Evolutionary conservation across 2,797 vertebrate genomes (phyloP).

Genomic region (Triplophysa yarkandensis): DNA sequence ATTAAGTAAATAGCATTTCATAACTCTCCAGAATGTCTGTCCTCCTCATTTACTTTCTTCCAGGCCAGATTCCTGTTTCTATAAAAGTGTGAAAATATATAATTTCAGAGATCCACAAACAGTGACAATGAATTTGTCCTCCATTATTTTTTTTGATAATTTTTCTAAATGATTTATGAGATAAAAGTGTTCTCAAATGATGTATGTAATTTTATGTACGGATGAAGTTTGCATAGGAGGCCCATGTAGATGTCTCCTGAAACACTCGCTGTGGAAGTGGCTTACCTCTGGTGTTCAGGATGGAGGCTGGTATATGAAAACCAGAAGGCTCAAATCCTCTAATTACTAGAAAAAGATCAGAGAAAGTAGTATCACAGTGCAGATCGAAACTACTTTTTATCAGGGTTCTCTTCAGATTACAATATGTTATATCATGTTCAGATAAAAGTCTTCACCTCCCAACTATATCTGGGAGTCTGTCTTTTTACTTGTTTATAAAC

Average conservation of each 20-base stretch:
- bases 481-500: conserved; percentile 1
- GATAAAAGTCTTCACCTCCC: not conserved
- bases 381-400: conserved; percentile 60
- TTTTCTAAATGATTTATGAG: too few species aligned
- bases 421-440: conserved; percentile 64
- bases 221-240: not conserved
- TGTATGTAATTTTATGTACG: too few species aligned
- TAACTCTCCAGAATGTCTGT: too few species aligned
- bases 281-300: conserved; percentile 9
- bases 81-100: too few species aligned
- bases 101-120: too few species aligned
- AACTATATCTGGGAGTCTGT: not conserved
- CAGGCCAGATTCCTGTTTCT: too few species aligned
- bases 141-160: too few species aligned
- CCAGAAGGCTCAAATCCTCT: conserved; percentile 20
- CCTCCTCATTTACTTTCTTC: too few species aligned
- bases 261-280: too few species aligned
- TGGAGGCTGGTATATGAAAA: conserved; percentile 21
- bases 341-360: conserved; percentile 38
- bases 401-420: conserved; percentile 47
- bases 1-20: too few species aligned
- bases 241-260: not conserved
- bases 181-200: too few species aligned
- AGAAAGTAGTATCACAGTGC: conserved; percentile 54
- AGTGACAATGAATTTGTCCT: too few species aligned